Evolutionary conservation across 2,888 invertebrate genomes (phyloP).

Genomic region (Megamerina dolium): DNA sequence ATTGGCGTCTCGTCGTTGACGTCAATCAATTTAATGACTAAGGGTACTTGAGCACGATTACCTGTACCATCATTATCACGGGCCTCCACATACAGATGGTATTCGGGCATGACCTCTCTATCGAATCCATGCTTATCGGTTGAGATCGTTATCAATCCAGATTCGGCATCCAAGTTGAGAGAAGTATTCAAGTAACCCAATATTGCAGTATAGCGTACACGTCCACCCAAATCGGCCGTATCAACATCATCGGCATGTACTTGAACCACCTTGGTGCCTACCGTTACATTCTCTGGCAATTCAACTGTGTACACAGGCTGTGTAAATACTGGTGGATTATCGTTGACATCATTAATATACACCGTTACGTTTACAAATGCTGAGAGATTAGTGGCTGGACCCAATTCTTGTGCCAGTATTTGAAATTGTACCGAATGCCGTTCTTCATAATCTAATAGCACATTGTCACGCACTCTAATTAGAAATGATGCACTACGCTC

Average conservation of each 20-base stretch:
- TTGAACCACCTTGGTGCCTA: constrained; percentile 65
- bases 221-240: constrained; percentile 65
- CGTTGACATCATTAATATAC: constrained; percentile 78
- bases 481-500: constrained; percentile 73
- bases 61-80: constrained; percentile 81
- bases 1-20: constrained; percentile 83
- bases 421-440: constrained; percentile 68
- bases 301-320: constrained; percentile 67
- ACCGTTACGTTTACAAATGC: constrained; percentile 71
- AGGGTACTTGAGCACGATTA: constrained; percentile 63
- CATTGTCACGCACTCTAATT: constrained; percentile 76
- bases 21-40: constrained; percentile 69
- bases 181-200: constrained; percentile 73
- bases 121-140: constrained; percentile 73
- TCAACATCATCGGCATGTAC: constrained; percentile 78
- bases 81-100: constrained; percentile 78
- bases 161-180: constrained; percentile 67
- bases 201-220: constrained; percentile 71
- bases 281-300: constrained; percentile 74
- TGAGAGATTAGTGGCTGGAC: constrained; percentile 68
- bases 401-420: constrained; percentile 76
- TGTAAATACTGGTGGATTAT: constrained; percentile 77
- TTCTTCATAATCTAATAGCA: constrained; percentile 78
- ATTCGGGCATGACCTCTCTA: constrained; percentile 70
- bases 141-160: constrained; percentile 75